These are phyloP conservation scores for Synergus itoensis DNA, from an alignment of 2,888 invertebrate species.

Conservation along the genomic window DNA sequence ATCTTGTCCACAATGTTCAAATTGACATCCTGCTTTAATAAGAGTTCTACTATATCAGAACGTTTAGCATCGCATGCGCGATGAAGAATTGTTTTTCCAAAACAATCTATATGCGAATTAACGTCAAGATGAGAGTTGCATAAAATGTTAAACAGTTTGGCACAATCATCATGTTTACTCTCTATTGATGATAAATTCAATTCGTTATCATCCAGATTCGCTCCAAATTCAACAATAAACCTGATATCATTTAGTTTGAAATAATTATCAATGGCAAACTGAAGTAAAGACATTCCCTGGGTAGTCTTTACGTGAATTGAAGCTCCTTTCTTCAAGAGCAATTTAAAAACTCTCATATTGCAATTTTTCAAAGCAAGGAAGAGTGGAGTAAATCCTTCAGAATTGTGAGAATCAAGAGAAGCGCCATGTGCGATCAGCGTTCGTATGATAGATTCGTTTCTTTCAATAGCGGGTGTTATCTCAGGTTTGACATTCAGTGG, in stretches of 20 bases:
- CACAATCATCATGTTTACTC: too few species aligned
- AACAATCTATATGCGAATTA: too few species aligned
- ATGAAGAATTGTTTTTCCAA: too few species aligned
- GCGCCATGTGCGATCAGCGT: neutral
- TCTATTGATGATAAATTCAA: neutral
- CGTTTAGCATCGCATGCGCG: too few species aligned
- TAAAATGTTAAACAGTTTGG: too few species aligned
- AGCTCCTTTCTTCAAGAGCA: neutral
- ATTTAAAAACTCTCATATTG: neutral
- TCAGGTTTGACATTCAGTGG: too few species aligned
- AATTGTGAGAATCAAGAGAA: neutral
- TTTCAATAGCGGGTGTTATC: constrained; percentile 39
- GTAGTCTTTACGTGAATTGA: neutral
- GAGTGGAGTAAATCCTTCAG: neutral
- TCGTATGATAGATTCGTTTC: neutral
- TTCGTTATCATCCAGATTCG: neutral
- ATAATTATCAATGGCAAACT: neutral
- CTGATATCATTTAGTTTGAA: neutral
- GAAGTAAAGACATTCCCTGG: neutral
- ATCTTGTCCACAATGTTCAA: too few species aligned
- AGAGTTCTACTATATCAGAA: too few species aligned
- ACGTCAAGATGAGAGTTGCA: too few species aligned
- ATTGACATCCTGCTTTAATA: too few species aligned
- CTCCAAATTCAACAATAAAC: neutral
- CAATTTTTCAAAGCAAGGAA: neutral